Percentiles rank a stretch among this genome's conserved stretches.
These are phyloP conservation scores for Hozukius guyotensis DNA, from an alignment of 2,797 vertebrate genomes.

Conservation along the genomic window DNA sequence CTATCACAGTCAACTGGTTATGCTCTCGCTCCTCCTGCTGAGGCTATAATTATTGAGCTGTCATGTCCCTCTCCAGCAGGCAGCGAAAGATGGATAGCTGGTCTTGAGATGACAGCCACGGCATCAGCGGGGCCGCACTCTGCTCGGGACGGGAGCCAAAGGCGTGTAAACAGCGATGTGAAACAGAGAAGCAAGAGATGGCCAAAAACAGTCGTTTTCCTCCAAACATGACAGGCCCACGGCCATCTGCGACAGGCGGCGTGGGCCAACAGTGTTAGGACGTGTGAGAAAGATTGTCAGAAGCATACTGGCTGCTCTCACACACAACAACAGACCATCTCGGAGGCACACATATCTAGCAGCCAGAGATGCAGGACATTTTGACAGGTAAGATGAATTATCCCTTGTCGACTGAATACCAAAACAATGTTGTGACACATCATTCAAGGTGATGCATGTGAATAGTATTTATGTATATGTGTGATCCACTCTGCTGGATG, in stretches of 20 bases:
- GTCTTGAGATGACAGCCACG: slow-evolving; percentile 56
- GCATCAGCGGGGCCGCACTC: slow-evolving; percentile 45
- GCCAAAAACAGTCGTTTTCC: slow-evolving; percentile 74
- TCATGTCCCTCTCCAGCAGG: slow-evolving; percentile 58
- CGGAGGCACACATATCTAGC: slow-evolving; percentile 12
- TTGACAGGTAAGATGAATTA: slow-evolving; percentile 42
- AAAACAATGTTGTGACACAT: slow-evolving; percentile 27
- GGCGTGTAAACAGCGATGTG: slow-evolving; percentile 65
- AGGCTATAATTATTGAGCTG: slow-evolving; percentile 62
- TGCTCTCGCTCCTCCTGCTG: slow-evolving; percentile 40
- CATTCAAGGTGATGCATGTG: slow-evolving; percentile 22
- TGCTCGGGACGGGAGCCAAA: slow-evolving; percentile 61
- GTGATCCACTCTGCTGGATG: slow-evolving; percentile 11
- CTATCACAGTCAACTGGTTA: slow-evolving; percentile 52
- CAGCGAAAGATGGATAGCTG: slow-evolving; percentile 57
- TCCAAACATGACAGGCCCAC: slow-evolving; percentile 63
- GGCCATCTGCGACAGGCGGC: slow-evolving; percentile 65
- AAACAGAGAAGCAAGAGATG: slow-evolving; percentile 55
- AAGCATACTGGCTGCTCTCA: slow-evolving; percentile 57
- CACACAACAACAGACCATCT: slow-evolving; percentile 56
- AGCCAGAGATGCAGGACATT: slow-evolving; percentile 15
- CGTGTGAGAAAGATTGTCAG: slow-evolving; percentile 54
- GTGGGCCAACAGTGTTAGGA: slow-evolving; percentile 58
- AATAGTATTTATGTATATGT: slow-evolving; percentile 6
- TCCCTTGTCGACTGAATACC: slow-evolving; percentile 2